Conservation (phyloP, 2,797 vertebrate species). For the Bradypus variegatus region DNA sequence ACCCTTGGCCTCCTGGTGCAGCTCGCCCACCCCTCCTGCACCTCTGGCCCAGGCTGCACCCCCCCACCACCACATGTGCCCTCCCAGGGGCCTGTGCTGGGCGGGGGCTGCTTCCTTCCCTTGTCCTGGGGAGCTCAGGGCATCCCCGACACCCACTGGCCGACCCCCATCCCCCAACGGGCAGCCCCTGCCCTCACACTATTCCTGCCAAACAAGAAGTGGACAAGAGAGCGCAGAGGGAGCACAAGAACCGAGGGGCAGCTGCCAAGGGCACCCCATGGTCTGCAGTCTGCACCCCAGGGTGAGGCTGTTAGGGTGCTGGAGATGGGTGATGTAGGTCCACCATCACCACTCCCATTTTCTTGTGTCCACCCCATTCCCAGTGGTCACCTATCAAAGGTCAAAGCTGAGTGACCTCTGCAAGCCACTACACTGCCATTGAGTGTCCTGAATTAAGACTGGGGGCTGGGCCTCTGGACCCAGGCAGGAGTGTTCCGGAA, state of each 20-base stretch:
- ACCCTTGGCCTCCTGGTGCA: not conserved
- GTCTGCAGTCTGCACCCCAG: not conserved
- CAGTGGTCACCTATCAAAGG: not conserved
- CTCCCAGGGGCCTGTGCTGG: not conserved
- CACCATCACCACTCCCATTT: not conserved
- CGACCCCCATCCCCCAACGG: too few relatives aligned
- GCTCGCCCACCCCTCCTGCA: not conserved
- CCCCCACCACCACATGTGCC: not conserved
- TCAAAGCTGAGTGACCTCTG: not conserved
- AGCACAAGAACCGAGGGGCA: not conserved
- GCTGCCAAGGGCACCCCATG: not conserved
- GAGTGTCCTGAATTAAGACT: too few relatives aligned
- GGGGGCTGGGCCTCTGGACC: too few relatives aligned
- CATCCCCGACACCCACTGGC: not conserved
- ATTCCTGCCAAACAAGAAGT: not conserved
- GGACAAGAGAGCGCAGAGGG: not conserved
- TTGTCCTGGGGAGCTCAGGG: not conserved
- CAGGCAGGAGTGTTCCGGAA: not conserved
- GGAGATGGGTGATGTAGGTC: too few relatives aligned
- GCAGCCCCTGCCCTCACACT: not conserved
- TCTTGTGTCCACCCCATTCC: not conserved
- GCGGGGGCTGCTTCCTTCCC: not conserved
- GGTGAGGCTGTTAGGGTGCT: too few relatives aligned
- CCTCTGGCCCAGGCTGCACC: not conserved
- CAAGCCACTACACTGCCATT: not conserved